Percentiles rank a stretch among this genome's conserved stretches.
Conservation (phyloP, 2,113 vertebrate species). For the Raja brachyura region DNA sequence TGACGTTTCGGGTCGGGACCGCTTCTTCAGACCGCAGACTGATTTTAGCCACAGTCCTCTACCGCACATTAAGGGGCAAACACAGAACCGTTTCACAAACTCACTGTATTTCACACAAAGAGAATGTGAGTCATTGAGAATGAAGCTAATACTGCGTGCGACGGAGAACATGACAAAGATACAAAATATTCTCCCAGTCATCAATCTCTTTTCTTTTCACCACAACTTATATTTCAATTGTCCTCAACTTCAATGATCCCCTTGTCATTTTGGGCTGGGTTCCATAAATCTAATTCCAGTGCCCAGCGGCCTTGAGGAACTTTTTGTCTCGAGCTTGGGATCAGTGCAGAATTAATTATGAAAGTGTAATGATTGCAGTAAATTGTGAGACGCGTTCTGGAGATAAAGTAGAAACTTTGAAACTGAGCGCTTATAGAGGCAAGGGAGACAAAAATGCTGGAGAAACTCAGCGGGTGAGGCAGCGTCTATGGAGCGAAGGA, state of each 20-base stretch:
- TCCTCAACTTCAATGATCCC: background rate
- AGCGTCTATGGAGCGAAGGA: too few species aligned
- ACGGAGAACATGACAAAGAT: background rate
- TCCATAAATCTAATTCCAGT: constrained; percentile 10
- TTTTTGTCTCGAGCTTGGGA: background rate
- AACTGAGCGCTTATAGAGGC: background rate
- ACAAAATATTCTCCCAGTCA: background rate
- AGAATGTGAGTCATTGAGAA: background rate
- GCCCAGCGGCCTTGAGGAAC: background rate
- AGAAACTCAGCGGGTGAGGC: too few species aligned
- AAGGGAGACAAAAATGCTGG: too few species aligned
- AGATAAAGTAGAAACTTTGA: background rate
- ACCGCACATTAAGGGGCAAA: background rate
- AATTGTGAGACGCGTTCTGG: background rate
- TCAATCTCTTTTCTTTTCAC: constrained; percentile 18
- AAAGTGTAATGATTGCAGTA: constrained; percentile 13
- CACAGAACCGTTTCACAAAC: background rate
- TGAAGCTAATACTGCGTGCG: background rate
- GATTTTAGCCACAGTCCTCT: background rate
- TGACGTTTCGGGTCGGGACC: too few species aligned
- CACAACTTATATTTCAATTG: background rate
- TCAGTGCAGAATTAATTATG: background rate
- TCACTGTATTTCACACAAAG: too few species aligned
- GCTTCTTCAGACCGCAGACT: too few species aligned
- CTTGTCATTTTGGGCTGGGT: background rate